A percentile compares a stretch with the other conserved stretches of the same genome.
Conservation (phyloP, 30 jellyfish, hydroid and myxozoan genomes). For the Hydra vulgaris region DNA sequence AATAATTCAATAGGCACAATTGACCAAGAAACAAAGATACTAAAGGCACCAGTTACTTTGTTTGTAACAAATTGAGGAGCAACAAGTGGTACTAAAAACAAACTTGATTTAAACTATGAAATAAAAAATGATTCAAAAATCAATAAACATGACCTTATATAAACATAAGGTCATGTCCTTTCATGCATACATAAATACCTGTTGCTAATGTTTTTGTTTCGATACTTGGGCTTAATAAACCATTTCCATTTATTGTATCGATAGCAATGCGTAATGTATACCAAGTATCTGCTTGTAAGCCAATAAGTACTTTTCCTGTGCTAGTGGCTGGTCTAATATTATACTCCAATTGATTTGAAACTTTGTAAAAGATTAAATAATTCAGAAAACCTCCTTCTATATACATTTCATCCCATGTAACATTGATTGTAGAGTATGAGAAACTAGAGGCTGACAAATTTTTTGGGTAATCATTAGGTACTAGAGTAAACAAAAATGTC, state of each 20-base stretch:
- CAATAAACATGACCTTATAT: no score
- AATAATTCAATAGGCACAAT: background rate
- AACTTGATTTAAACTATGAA: background rate
- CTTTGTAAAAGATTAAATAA: background rate
- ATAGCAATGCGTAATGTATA: conserved; percentile 10
- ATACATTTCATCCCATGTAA: conserved; percentile 14
- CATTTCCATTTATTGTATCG: conserved; percentile 12
- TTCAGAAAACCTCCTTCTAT: background rate
- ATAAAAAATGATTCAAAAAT: background rate
- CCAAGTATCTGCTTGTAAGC: conserved; percentile 11
- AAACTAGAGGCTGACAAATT: conserved; percentile 3
- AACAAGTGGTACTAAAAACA: conserved; percentile 22
- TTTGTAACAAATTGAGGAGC: conserved; percentile 12
- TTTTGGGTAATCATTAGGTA: conserved; percentile 3
- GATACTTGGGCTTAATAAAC: conserved; percentile 1
- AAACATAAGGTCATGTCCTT: no score
- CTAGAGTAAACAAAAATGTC: background rate
- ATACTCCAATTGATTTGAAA: background rate
- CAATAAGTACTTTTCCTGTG: conserved; percentile 4
- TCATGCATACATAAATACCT: no score
- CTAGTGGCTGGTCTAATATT: conserved; percentile 8
- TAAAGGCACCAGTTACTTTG: conserved; percentile 1
- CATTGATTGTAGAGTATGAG: conserved; percentile 11
- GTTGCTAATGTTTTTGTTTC: conserved; percentile 1
- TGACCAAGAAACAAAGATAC: conserved; percentile 17